Conservation (phyloP, 2,888 invertebrate genomes). For the Polyploca ridens region DNA sequence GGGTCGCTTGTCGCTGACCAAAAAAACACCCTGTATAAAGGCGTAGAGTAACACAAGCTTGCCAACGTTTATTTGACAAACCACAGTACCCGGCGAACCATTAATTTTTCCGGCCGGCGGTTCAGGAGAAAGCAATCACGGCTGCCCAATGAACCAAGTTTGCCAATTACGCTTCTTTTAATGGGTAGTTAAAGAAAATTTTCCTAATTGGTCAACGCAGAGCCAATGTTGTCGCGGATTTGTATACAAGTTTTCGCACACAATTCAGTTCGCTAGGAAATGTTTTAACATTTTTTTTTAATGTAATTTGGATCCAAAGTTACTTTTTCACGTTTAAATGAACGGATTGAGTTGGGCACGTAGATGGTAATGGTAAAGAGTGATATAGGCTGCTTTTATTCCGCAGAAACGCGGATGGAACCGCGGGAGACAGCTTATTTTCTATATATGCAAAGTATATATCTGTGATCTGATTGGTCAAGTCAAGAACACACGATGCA, state of each 20-base stretch:
- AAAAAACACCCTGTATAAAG: no score
- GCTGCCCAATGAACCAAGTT: slow-evolving; percentile 74
- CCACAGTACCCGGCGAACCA: slow-evolving; percentile 57
- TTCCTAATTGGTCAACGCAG: slow-evolving; percentile 63
- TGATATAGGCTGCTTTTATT: no score
- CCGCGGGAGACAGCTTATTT: no score
- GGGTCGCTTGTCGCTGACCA: no score
- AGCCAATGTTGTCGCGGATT: slow-evolving; percentile 49
- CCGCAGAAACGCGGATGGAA: no score
- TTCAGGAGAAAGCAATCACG: slow-evolving; percentile 69
- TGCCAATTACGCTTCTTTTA: slow-evolving; percentile 74
- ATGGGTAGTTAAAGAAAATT: slow-evolving; percentile 70
- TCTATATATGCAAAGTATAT: no score
- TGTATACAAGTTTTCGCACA: slow-evolving; percentile 27
- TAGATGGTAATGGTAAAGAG: no score
- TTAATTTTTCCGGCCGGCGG: slow-evolving; percentile 65
- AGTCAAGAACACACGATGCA: no score
- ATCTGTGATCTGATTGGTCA: no score
- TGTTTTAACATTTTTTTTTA: not conserved
- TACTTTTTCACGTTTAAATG: not conserved
- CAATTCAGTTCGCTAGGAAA: slow-evolving; percentile 11
- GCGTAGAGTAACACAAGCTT: slow-evolving; percentile 38
- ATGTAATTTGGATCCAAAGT: not conserved
- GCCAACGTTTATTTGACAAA: slow-evolving; percentile 44
- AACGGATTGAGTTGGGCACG: no score